A percentile compares a stretch with the other conserved stretches of the same genome.
Conservation (phyloP, 2,113 vertebrate genomes). For the Petaurus breviceps region DNA sequence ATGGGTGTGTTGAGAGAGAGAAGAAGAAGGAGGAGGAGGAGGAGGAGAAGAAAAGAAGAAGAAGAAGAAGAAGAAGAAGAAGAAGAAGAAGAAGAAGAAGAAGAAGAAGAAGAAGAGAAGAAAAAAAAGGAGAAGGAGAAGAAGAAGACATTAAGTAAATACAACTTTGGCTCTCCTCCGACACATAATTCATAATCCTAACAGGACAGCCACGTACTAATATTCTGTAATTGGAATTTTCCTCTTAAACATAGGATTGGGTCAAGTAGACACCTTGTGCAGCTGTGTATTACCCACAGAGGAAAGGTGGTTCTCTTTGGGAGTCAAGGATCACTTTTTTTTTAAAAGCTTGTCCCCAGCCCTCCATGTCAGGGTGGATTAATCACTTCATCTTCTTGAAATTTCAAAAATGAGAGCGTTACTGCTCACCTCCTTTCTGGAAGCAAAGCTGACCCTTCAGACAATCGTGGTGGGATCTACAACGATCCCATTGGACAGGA, state of each 20-base stretch:
- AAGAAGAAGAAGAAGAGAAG: no score
- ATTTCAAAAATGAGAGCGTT: conserved; percentile 28
- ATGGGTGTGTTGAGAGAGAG: no score
- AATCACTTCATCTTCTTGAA: conserved; percentile 37
- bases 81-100: neutral
- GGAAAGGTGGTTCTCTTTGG: neutral
- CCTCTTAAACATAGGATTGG: conserved; percentile 17
- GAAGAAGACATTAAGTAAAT: neutral
- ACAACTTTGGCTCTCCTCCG: neutral
- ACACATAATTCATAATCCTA: neutral
- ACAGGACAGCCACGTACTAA: neutral
- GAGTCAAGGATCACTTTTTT: no score
- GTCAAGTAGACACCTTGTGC: neutral
- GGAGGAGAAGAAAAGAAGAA: neutral
- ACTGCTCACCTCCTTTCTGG: conserved; percentile 22
- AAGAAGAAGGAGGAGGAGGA: no score
- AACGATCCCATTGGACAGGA: neutral
- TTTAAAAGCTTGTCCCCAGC: neutral
- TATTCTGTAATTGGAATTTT: neutral
- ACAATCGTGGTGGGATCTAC: neutral
- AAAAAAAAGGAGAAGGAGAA: neutral
- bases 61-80: neutral
- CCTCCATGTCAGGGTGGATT: neutral
- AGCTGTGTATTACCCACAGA: neutral
- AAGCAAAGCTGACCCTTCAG: neutral